phyloP scores from a whole-genome alignment of 2,888 invertebrate genomes.

The Linyphia triangularis region DNA sequence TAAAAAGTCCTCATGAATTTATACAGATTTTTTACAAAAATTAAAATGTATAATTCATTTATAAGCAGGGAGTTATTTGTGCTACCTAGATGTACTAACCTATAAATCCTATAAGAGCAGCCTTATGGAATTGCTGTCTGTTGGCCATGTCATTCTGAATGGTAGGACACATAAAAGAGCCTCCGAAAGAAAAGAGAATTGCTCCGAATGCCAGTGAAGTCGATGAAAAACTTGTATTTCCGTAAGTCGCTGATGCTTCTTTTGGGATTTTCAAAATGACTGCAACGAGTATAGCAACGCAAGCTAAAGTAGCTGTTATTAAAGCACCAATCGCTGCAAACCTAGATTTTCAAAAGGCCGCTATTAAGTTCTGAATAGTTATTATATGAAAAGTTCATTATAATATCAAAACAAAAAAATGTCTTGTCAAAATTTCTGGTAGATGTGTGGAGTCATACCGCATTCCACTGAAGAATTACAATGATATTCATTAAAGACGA shows the following conservation, averaged over 20 bases:
- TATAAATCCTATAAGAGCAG: constrained; percentile 86
- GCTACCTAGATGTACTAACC: no score
- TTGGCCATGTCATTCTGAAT: constrained; percentile 94
- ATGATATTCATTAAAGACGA: no score
- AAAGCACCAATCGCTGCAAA: constrained; percentile 85
- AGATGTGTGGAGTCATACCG: no score
- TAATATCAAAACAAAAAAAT: no score
- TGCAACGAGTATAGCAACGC: constrained; percentile 84
- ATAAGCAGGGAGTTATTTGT: no score
- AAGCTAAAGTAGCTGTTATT: constrained; percentile 84
- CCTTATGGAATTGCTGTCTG: constrained; percentile 86
- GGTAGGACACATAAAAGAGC: constrained; percentile 88
- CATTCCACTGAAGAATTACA: no score
- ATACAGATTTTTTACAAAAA: no score
- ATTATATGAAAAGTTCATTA: no score
- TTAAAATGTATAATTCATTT: no score
- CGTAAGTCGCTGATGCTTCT: neutral
- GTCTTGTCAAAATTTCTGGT: neutral
- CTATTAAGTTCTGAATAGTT: no score
- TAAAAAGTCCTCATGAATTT: no score
- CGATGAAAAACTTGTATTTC: constrained; percentile 82
- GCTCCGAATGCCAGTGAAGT: constrained; percentile 87
- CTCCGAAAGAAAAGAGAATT: constrained; percentile 87
- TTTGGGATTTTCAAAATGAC: constrained; percentile 82
- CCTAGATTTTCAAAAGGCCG: no score